Conservation (phyloP, 2,888 invertebrate genomes). For the Drosophila fulvimacula region DNA sequence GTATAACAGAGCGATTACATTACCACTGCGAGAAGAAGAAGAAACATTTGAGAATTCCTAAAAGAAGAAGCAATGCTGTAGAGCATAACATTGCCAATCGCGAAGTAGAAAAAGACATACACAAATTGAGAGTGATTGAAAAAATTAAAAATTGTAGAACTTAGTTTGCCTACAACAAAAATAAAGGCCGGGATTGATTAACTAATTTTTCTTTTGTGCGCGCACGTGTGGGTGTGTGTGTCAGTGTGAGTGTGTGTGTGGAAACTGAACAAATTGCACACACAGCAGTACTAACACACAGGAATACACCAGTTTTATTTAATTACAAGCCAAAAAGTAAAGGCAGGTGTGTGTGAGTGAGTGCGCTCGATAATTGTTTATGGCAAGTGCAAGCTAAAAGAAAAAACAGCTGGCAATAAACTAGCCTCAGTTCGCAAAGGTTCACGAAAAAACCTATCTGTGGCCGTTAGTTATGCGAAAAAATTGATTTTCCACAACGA, state of each 20-base stretch:
- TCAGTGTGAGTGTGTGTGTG: conserved; percentile 60
- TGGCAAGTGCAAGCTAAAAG: conserved; percentile 31
- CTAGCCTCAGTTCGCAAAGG: conserved; percentile 22
- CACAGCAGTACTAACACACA: conserved; percentile 57
- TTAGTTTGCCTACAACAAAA: conserved; percentile 7
- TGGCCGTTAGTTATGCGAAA: conserved; percentile 53
- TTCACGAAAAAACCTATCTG: conserved; percentile 33
- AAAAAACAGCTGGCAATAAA: conserved; percentile 47
- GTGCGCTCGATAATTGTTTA: conserved; percentile 41
- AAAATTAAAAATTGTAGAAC: conserved; percentile 34
- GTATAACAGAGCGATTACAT: conserved; percentile 32
- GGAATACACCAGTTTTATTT: conserved; percentile 59
- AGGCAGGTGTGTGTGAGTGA: conserved; percentile 42
- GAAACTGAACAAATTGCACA: conserved; percentile 44
- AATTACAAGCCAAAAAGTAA: conserved; percentile 59
- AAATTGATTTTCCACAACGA: conserved; percentile 79
- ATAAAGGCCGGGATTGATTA: conserved; percentile 39
- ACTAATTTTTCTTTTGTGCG: conserved; percentile 22
- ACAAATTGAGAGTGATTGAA: conserved; percentile 49
- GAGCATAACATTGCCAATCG: conserved; percentile 59
- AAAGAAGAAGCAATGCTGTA: conserved; percentile 44
- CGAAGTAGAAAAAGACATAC: conserved; percentile 64
- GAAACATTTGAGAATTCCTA: conserved; percentile 30
- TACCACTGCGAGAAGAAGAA: conserved; percentile 18
- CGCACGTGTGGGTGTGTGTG: conserved; percentile 42